Base-by-base conservation (phyloP, 2,113 vertebrate genomes). In the Toxotes chatareus region DNA sequence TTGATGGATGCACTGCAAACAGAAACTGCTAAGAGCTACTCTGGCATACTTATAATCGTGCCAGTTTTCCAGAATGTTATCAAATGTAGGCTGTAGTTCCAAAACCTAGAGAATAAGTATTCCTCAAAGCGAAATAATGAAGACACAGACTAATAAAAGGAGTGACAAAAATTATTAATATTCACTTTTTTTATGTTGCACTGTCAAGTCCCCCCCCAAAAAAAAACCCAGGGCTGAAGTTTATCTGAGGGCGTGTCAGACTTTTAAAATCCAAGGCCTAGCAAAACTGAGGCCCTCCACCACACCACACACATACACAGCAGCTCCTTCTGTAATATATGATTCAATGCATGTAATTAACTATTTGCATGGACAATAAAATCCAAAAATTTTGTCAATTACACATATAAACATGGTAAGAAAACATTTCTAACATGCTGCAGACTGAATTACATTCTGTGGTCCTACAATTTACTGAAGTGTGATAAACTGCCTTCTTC, bases 401-500 rank as follows among this genome's bases (percentile, higher is more conserved):
- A 57, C 67, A 60, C 4, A 21, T 42, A 13, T 11, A 44, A 44
- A 13, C 42, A 44, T 44, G 10, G 8, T 38, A 36, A 38, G 34
- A 47, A 31, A 40, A 56, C 19, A 11, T 57, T 23, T 40, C 44
- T 42, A 64, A 59, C 40, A 49, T 19, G 47, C 23, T 74, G 6
- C 11, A 31, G 19, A 55, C 5, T 61, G 44, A 32, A 51, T 71
- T 55, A 21, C 21, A 73, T 16, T 23, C 4, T 64, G 1, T 0
- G 42, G 36, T 84, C 9, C 59, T 64, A 49, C 65, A 44, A 66
- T 38, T 81, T 34, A 55, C n/a, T 53, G 59, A 66, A 23, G 51
- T 47, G 73, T 79, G 63, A 78, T n/a, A 84, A 79, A 67, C 31
- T 61, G 42, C 64, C 61, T 76, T 83, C 60, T 61, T 83, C 63